Conservation (phyloP, 2,113 vertebrate genomes). For the Andinoacara biseriatus region DNA sequence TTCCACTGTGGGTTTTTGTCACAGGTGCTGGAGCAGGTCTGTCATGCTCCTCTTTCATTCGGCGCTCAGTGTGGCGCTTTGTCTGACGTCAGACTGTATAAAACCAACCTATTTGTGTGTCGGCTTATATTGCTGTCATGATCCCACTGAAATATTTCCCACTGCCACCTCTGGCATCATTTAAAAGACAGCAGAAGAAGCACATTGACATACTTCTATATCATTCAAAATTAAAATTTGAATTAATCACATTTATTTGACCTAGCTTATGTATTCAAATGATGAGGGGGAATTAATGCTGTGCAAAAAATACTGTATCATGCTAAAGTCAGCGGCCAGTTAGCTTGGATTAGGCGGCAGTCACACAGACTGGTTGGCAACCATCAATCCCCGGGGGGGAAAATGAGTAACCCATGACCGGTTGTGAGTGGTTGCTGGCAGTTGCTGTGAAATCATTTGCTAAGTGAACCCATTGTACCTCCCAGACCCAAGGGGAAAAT, state of each 20-base stretch:
- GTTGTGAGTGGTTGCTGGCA: no score
- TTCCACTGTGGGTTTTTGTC: not conserved
- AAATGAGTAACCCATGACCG: no score
- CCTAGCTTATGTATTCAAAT: accelerated
- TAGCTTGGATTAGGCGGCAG: not conserved
- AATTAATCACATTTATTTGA: not conserved
- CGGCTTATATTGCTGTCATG: not conserved
- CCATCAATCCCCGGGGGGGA: no score
- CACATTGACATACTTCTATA: no score
- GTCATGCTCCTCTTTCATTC: not conserved
- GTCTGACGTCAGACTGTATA: not conserved
- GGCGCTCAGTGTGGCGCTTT: not conserved
- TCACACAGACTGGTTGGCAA: no score
- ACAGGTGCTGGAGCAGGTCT: not conserved
- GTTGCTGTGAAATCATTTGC: no score
- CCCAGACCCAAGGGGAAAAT: no score
- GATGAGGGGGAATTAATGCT: not conserved
- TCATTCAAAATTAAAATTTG: not conserved
- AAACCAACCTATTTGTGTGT: not conserved
- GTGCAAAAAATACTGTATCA: no score
- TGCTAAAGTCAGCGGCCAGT: not conserved
- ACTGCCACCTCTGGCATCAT: not conserved
- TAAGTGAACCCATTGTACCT: no score
- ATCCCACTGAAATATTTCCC: not conserved
- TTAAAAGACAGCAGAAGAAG: not conserved